phyloP scores from a whole-genome alignment of 2,113 vertebrate genomes.

The Bucco capensis region DNA sequence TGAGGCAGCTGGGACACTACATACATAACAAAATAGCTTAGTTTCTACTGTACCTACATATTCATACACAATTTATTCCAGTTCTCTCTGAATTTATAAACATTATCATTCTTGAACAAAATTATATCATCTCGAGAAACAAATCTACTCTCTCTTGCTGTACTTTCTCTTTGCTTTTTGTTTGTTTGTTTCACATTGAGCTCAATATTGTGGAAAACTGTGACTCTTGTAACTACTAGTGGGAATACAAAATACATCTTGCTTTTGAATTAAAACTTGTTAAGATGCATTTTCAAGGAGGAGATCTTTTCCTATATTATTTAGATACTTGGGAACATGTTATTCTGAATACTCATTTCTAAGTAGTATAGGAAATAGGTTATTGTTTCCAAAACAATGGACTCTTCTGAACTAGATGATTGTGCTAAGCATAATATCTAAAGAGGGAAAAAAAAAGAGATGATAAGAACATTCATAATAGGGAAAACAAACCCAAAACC shows the following conservation, averaged over 20 bases:
- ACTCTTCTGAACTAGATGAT: background rate
- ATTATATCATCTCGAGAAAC: background rate
- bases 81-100: background rate
- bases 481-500: background rate
- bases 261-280: background rate
- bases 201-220: background rate
- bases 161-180: background rate
- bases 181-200: background rate
- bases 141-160: background rate
- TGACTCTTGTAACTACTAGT: background rate
- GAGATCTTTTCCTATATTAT: background rate
- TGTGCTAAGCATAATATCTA: background rate
- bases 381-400: background rate
- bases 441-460: background rate
- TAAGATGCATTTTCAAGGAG: background rate
- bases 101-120: background rate
- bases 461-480: background rate
- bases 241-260: background rate
- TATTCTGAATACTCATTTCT: background rate
- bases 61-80: background rate
- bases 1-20: background rate
- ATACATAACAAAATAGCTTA: background rate
- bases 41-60: background rate
- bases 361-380: background rate
- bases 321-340: background rate